These are phyloP conservation scores for Cherax destructor DNA, from an alignment of 1,140 invertebrate genomes.

Conservation along the genomic window DNA sequence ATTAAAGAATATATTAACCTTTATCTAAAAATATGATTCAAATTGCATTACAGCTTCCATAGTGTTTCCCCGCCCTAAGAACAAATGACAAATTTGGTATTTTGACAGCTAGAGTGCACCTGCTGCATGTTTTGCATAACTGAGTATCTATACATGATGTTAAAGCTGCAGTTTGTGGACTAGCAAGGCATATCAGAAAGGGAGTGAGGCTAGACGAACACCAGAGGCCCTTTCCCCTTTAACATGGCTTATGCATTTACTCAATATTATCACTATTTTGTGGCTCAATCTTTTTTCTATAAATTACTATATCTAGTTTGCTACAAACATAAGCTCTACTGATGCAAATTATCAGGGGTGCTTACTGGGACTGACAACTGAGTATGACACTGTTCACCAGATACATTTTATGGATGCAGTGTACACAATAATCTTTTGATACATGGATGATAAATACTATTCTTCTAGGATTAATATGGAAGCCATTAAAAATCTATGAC, in stretches of 20 bases:
- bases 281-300: constrained; percentile 22
- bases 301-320: constrained; percentile 35
- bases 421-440: constrained; percentile 16
- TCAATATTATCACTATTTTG: constrained; percentile 38
- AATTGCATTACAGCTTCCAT: constrained; percentile 38
- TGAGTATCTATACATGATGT: constrained; percentile 54
- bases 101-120: constrained; percentile 31
- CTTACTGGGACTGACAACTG: constrained; percentile 47
- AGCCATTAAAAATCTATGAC: constrained; percentile 41
- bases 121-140: constrained; percentile 27
- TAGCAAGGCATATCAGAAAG: constrained; percentile 66
- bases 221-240: constrained; percentile 35
- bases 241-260: constrained; percentile 49
- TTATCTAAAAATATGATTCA: constrained; percentile 35
- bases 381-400: constrained; percentile 21
- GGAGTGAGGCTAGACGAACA: constrained; percentile 61
- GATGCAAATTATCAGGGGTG: constrained; percentile 60
- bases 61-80: constrained; percentile 39
- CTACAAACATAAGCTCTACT: constrained; percentile 45
- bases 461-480: constrained; percentile 49
- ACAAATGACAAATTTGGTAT: constrained; percentile 18
- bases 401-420: not conserved
- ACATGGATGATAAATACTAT: constrained; percentile 40
- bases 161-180: constrained; percentile 61
- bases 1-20: constrained; percentile 42